A percentile compares a stretch with the other conserved stretches of the same genome.
Conservation (phyloP, 2,113 vertebrate species). For the Apaloderma vittatum region DNA sequence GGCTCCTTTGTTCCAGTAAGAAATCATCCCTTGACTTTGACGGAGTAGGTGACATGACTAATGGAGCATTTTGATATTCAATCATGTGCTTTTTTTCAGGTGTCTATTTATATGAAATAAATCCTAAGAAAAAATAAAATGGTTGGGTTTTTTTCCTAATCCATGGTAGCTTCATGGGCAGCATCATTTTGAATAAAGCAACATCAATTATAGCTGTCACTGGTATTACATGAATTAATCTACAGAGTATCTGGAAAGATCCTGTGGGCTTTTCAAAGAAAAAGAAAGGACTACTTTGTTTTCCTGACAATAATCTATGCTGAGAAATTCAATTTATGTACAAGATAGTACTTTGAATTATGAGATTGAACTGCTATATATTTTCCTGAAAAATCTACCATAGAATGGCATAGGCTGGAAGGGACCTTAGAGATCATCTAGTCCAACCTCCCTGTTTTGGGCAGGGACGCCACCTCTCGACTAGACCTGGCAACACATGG, state of each 20-base stretch:
- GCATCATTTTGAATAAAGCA: not conserved
- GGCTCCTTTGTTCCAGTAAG: not conserved
- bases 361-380: fast-evolving
- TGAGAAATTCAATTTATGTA: not conserved
- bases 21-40: not conserved
- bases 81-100: not conserved
- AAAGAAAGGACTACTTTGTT: not conserved
- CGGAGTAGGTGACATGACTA: not conserved
- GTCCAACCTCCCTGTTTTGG: too few relatives aligned
- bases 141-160: not conserved
- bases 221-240: not conserved
- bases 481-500: too few relatives aligned
- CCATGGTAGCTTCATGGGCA: not conserved
- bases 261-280: not conserved
- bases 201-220: not conserved
- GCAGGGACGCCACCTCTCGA: too few relatives aligned
- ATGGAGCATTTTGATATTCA: not conserved
- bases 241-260: not conserved
- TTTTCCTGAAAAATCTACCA: not conserved
- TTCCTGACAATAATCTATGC: not conserved
- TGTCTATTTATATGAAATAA: not conserved
- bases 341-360: not conserved
- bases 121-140: not conserved
- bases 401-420: too few relatives aligned
- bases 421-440: too few relatives aligned